phyloP scores from a whole-genome alignment of 2,113 vertebrate species.

The Melanerpes aurifrons region DNA sequence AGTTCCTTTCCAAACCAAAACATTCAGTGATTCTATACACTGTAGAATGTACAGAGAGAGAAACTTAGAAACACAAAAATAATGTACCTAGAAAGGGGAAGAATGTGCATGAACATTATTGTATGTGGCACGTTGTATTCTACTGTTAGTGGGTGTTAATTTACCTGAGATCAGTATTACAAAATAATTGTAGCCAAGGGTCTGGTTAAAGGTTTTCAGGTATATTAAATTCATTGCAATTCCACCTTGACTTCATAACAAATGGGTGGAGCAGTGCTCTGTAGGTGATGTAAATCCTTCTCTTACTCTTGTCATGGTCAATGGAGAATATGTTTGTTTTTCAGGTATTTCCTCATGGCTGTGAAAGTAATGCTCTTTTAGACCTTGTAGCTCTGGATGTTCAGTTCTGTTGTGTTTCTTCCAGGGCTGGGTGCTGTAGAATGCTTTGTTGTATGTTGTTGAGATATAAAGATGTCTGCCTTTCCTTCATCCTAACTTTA shows the following conservation, averaged over 20 bases:
- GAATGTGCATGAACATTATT: not conserved
- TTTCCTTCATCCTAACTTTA: not conserved
- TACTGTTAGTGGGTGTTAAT: not conserved
- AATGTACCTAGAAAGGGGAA: not conserved
- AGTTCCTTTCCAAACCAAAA: too few species aligned
- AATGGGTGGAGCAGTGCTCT: not conserved
- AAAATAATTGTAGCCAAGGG: not conserved
- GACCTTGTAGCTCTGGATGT: not conserved
- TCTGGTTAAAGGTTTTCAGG: not conserved
- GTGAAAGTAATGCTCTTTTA: not conserved
- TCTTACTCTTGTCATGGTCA: not conserved
- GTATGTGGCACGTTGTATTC: not conserved
- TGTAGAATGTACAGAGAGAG: not conserved
- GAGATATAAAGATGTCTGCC: not conserved
- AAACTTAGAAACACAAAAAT: not conserved
- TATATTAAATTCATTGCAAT: not conserved
- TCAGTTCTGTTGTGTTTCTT: not conserved
- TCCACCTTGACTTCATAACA: not conserved
- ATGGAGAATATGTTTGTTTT: not conserved
- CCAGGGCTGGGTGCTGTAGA: not conserved
- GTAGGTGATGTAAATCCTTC: not conserved
- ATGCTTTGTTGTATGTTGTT: rapidly evolving
- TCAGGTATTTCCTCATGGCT: not conserved
- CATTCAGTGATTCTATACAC: too few species aligned
- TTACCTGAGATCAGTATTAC: not conserved